Evolutionary conservation across 2,797 vertebrate species (phyloP).

Genomic region (Phalloptychus januarius): DNA sequence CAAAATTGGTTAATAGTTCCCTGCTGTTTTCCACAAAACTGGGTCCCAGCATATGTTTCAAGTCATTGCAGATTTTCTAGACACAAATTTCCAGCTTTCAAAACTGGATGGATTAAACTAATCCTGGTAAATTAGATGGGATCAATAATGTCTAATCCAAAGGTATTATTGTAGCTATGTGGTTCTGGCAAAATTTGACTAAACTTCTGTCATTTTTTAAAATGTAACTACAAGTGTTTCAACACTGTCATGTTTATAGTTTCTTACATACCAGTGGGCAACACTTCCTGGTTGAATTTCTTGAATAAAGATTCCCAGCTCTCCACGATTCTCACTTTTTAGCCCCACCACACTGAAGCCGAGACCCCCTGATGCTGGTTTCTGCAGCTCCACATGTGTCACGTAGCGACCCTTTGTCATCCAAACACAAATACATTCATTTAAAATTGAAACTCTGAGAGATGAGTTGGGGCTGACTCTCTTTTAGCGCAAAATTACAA

Average conservation of each 20-base stretch:
- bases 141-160: neutral
- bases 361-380: slow-evolving; percentile 89
- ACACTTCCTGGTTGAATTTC: slow-evolving; percentile 95
- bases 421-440: slow-evolving; percentile 32
- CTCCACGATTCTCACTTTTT: slow-evolving; percentile 93
- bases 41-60: neutral
- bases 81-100: neutral
- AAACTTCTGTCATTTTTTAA: neutral
- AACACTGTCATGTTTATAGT: neutral
- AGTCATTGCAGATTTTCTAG: neutral
- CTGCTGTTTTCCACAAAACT: neutral
- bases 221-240: neutral
- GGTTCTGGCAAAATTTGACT: neutral
- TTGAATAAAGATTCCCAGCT: slow-evolving; percentile 97
- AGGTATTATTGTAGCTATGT: neutral
- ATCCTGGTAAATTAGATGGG: neutral
- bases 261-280: slow-evolving; percentile 85
- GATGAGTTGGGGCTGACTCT: neutral
- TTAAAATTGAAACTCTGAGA: neutral
- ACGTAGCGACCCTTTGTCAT: slow-evolving; percentile 87
- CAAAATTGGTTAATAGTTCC: neutral
- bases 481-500: neutral
- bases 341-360: slow-evolving; percentile 97
- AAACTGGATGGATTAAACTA: neutral
- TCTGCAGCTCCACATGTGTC: slow-evolving; percentile 88